These are phyloP conservation scores for Euplexia lucipara DNA, from an alignment of 2,888 invertebrate species.

Conservation along the genomic window DNA sequence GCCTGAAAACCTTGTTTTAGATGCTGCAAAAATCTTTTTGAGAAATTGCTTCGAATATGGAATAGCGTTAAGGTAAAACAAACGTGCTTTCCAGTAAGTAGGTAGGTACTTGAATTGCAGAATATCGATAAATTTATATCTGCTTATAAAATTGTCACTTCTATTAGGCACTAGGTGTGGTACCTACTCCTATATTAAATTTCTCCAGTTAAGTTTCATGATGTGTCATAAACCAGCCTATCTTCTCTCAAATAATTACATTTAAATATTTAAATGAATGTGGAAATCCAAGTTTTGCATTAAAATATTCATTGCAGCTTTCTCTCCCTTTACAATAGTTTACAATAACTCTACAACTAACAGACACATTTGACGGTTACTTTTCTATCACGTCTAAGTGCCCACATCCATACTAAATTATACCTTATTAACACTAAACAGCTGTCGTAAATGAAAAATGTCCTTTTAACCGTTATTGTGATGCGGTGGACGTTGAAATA, in stretches of 20 bases:
- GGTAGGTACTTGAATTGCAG: neutral
- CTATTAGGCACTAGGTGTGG: neutral
- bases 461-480: slow-evolving; percentile 51
- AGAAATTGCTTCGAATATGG: no score
- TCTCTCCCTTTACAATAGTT: slow-evolving; percentile 7
- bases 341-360: slow-evolving; percentile 1
- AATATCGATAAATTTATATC: neutral
- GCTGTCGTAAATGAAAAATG: slow-evolving; percentile 54
- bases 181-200: neutral
- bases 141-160: neutral
- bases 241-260: neutral
- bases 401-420: slow-evolving; percentile 46
- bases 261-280: neutral
- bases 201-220: neutral
- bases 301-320: slow-evolving; percentile 7
- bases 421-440: slow-evolving; percentile 48
- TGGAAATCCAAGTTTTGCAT: neutral
- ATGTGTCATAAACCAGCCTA: neutral
- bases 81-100: no score
- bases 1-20: no score
- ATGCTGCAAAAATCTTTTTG: no score
- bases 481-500: slow-evolving; percentile 61
- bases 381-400: slow-evolving; percentile 15
- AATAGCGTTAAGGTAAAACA: no score
- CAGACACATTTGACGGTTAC: slow-evolving; percentile 6